phyloP scores from a whole-genome alignment of 2,113 vertebrate species.

The Varanus salvator region DNA sequence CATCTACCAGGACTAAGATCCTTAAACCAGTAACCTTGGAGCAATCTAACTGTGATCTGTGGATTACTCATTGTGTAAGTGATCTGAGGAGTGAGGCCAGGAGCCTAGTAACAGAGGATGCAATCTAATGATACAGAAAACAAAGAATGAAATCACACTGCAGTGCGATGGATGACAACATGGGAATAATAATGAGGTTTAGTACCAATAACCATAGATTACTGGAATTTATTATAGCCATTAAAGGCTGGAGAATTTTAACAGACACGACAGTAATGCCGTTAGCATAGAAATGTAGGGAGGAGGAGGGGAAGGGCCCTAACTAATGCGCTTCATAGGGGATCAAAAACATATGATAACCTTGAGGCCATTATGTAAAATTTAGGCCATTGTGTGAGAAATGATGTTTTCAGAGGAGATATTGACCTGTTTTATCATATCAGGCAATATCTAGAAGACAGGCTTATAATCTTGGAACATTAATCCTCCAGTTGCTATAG shows the following conservation, averaged over 20 bases:
- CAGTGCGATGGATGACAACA: not conserved
- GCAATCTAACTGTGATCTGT: not conserved
- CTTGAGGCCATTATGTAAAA: not conserved
- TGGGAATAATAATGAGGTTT: not conserved
- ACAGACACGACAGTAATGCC: not conserved
- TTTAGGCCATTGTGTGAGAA: not conserved
- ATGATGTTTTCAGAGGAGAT: not conserved
- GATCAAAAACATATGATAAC: not conserved
- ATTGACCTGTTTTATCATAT: conserved; percentile 26
- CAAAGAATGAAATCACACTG: not conserved
- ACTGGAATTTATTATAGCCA: not conserved
- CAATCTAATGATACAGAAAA: not conserved
- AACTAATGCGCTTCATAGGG: not conserved
- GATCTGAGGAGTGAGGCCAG: not conserved
- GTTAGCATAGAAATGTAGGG: not conserved
- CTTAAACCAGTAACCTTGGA: not conserved
- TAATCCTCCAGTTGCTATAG: not conserved
- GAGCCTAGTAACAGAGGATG: not conserved
- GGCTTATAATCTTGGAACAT: not conserved
- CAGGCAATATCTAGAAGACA: not conserved
- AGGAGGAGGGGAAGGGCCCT: not conserved
- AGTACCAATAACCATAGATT: not conserved
- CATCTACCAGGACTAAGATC: not conserved
- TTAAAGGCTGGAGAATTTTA: conserved; percentile 8
- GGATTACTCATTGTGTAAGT: not conserved